Evolutionary conservation across 2,113 vertebrate genomes (phyloP), one percentile per base, ranked within the genome.

Genomic region (Neogobius melanostomus): DNA sequence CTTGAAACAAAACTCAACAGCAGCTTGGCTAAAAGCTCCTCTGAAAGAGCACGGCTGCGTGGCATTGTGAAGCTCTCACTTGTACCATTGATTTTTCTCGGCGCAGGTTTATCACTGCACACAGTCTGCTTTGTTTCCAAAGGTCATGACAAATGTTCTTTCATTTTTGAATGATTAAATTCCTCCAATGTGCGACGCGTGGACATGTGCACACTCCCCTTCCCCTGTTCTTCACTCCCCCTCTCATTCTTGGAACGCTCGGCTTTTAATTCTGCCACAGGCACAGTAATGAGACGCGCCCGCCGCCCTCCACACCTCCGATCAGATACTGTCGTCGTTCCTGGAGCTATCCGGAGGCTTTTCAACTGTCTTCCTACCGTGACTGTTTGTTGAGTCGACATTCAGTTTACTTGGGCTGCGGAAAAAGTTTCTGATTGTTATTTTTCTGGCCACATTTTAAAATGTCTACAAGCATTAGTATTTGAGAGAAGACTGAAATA

Each of bases 71-170:
- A 5, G 3, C 69, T 84, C 71, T 49, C 76, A 83, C 50, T 68
- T 48, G 5, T 64, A 15, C 65, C 79, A 91, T 90, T 84, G 87
- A 90, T 91, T 89, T 87, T 82, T 74, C 82, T 74, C 69, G 7
- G 48, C 14, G 76, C 69, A 68, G 83, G 79, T 83, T 88, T 89
- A 90, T 89, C 82, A 68, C 77, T 44, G 67, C 42, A 44, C 77
- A 75, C 72, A 43, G 64, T 72, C n/a, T 15, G 76, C 77, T 91
- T 85, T 86, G 80, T 85, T 85, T 87, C 77, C 80, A 88, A 92
- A 91, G 90, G 89, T 91, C 90, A 90, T 82, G 82, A 89, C 85
- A 85, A 87, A 91, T 88, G 87, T 90, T 83, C 83, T 84, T 72
- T 88, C 82, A 79, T 65, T 82, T 85, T 75, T 87, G 84, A 91